Conservation (phyloP, 2,113 vertebrate genomes). For the Blennius ocellaris region DNA sequence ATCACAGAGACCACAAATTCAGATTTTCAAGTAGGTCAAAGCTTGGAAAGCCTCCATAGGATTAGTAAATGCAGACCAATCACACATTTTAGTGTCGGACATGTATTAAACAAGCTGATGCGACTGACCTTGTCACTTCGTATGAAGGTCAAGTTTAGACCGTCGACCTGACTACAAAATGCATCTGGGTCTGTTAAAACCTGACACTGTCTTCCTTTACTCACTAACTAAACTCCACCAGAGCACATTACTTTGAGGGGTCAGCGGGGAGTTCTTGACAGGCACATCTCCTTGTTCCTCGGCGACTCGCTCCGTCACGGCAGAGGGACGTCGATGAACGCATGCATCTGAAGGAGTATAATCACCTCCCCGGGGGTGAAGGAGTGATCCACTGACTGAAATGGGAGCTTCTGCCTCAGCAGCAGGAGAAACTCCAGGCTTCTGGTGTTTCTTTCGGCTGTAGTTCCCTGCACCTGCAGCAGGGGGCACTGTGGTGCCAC, state of each 20-base stretch:
- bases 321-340: constrained; percentile 36
- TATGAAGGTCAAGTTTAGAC: too few relatives aligned
- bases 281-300: constrained; percentile 32
- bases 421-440: too few relatives aligned
- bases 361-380: constrained; percentile 60
- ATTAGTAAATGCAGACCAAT: too few relatives aligned
- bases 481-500: constrained; percentile 82
- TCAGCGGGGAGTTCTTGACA: constrained; percentile 36
- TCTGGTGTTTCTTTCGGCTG: not conserved
- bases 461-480: constrained; percentile 42
- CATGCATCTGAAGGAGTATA: constrained; percentile 45
- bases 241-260: constrained; percentile 24
- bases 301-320: constrained; percentile 38
- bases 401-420: constrained; percentile 44
- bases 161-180: too few relatives aligned
- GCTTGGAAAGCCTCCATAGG: too few relatives aligned
- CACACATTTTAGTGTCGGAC: too few relatives aligned
- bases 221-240: not conserved
- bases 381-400: constrained; percentile 59
- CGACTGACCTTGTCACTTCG: too few relatives aligned
- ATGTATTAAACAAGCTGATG: too few relatives aligned
- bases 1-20: too few relatives aligned
- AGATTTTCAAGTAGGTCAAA: too few relatives aligned
- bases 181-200: not conserved
- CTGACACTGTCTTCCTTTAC: not conserved